Evolutionary conservation across 2,888 invertebrate genomes (phyloP), one percentile per base, ranked within the genome.

Genomic region (Criorhina ranunculi): DNA sequence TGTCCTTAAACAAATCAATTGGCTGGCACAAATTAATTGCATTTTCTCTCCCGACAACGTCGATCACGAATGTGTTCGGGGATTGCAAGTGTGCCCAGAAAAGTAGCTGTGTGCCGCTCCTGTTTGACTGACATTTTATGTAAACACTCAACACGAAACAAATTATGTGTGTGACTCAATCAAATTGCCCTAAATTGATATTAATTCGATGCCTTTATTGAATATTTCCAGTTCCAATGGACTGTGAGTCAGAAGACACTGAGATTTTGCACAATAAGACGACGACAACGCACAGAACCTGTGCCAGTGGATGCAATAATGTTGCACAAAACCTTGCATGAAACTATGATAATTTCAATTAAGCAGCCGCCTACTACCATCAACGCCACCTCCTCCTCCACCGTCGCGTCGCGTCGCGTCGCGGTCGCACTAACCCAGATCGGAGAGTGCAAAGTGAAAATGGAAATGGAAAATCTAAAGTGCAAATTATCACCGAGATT

Each of bases 1-100:
- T 91, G 91, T 91, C 91, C 91, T 91, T 91, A 91, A 91, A 91
- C 91, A 90, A 91, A 91, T 90, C 91, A 91, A 91, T 91, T 91
- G 91, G 90, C 89, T 76, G 82, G 86, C 79, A 90, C 89, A 90
- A 91, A 91, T 91, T 91, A 90, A 91, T 91, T 90, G 90, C 89
- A 91, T 90, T 91, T 90, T 89, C 89, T 89, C 88, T 62, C 86
- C 64, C 79, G 81, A 81, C 87, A 87, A 79, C 87, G 86, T 83
- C 86, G 87, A 80, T 86, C 80, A 82, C 51, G 64, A 77, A 33
- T 67, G 12, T 42, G 17, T 11, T 29, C n/a, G n/a, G 5, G 24
- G 29, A 9, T 46, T 53, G 46, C 17, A 40, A 40, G 57, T 76
- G 51, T 51, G 49, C 44, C 69, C 35, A 15, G n/a, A n/a, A n/a